Conservation (phyloP, 2,888 invertebrate genomes). For the Cheilosia grossa region DNA sequence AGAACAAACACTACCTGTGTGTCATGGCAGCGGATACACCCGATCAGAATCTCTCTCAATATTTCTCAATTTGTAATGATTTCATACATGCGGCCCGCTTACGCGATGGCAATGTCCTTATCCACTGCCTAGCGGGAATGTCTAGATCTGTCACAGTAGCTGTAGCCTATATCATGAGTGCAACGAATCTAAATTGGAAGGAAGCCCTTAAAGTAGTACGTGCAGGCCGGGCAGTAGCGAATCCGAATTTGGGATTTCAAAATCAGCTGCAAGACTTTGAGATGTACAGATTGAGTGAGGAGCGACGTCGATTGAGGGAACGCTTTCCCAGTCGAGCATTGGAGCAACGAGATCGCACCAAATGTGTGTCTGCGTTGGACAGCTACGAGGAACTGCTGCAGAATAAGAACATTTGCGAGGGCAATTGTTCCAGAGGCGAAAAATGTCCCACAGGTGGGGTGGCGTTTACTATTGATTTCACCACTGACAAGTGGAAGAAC, state of each 20-base stretch:
- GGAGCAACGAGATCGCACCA: slow-evolving; percentile 88
- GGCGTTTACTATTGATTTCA: slow-evolving; percentile 75
- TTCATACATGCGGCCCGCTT: slow-evolving; percentile 97
- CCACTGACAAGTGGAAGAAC: slow-evolving; percentile 76
- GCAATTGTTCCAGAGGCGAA: slow-evolving; percentile 92
- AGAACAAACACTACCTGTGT: slow-evolving; percentile 98
- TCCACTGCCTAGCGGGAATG: slow-evolving; percentile 98
- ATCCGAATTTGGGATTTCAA: slow-evolving; percentile 98
- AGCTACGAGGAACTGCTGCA: slow-evolving; percentile 92
- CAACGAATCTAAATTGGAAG: slow-evolving; percentile 94
- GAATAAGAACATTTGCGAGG: slow-evolving; percentile 93
- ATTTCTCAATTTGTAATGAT: slow-evolving; percentile 96
- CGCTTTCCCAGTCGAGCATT: slow-evolving; percentile 92
- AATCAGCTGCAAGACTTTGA: slow-evolving; percentile 96
- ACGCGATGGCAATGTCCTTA: slow-evolving; percentile 94
- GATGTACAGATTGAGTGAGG: slow-evolving; percentile 91
- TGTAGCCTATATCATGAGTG: slow-evolving; percentile 98
- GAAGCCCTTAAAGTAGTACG: slow-evolving; percentile 96
- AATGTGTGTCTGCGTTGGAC: slow-evolving; percentile 91
- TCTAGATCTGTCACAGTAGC: slow-evolving; percentile 98
- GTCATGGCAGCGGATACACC: slow-evolving; percentile 98
- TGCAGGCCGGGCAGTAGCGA: slow-evolving; percentile 95
- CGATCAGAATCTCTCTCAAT: slow-evolving; percentile 96
- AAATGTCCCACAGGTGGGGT: slow-evolving; percentile 91
- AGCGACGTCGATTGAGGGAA: slow-evolving; percentile 92